Base-by-base conservation (phyloP, 2,797 vertebrate genomes). In the Acipenser ruthenus region DNA sequence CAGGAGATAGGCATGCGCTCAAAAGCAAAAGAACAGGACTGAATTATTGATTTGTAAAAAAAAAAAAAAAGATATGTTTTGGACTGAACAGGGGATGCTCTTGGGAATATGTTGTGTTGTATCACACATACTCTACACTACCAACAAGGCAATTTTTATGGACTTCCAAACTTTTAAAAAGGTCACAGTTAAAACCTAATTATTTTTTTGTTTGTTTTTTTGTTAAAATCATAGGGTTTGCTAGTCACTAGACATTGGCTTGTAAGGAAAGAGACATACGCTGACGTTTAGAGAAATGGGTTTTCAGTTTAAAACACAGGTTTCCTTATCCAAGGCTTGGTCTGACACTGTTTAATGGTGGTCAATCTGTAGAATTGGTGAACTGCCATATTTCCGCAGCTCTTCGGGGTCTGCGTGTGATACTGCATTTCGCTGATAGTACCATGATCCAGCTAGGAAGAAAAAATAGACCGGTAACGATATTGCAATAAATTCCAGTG, bases 401-500 rank as follows among this genome's bases (percentile, higher is more conserved):
- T 48, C 60, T 62, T 13, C 7, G 47, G 60, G 15, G 4, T 37
- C 7, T 6, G 15, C 11, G 13, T n/a, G 49, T 13, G 9, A 50
- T 60, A 49, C 53, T 59, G 15, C 9, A 48, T 49, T 62, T n/a
- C 1, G 66, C 10, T 51, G 49, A 61, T 61, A 67, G 37, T 49
- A 50, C 48, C 60, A 10, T 48, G 18, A 48, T 47, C 2, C 60
- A 48, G 18, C 18, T 8, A 37, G 18, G 18, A 13, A 18, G 7
- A 62, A 12, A 62, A 37, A 62, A 37, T 8, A 9, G 7, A 62
- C 11, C 37, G 10, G 13, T 51, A 60, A 72, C 69, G 66, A 74
- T 69, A 72, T 58, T 10, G 49, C 52, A 52, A 74, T 74, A 71
- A 74, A 74, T 67, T 69, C 66, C 56, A 51, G 65, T 48, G 48